Base-by-base conservation (phyloP, 2,888 invertebrate genomes). In the Boloria euphrosyne region DNA sequence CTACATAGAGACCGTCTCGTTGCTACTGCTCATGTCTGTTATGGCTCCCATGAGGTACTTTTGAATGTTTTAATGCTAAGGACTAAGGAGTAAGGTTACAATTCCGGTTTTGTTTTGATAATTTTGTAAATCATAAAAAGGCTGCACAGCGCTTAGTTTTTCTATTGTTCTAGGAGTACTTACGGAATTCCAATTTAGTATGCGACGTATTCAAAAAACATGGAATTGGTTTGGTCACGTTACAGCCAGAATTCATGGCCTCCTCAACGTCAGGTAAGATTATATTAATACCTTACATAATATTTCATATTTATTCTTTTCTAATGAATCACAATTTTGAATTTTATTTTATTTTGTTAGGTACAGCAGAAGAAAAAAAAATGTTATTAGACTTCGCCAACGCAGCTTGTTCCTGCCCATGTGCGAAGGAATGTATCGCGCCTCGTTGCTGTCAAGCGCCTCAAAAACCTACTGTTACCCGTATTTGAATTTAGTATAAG, bases 181-280 rank as follows among this genome's bases (percentile, higher is more conserved):
- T 86, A 61, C 82, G 83, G 64, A 91, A 86, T 74, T 88, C 89
- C 7, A 93, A 74, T 86, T 94, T 75, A 90, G 94, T 97, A 5
- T 94, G 94, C 43, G 94, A 94, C 27, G 96, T 97, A 79, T 96
- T 98, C 80, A 93, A 94, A 63, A 95, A 95, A 16, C 95, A 96
- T 80, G 97, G 97, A 4, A 97, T 97, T 62, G 94, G 95, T 3
- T 94, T 96, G 70, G 96, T 97, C 13, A 97, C 98, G 0, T 94
- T 98, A 74, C 98, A 98, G 80, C 97, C 98, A 0, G 98, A 98
- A 84, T 98, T 97, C 65, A 76, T 77, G 13, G 77, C 85, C 0
- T 66, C 82, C 4, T 75, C 85, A 53, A 73, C 83, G 16, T 73
- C 76, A 65, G 88, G 90, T 89, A 79, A 81, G 75, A 46, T 14